These are phyloP conservation scores for Papilio dardanus DNA, from an alignment of 1,140 invertebrate genomes.

Conservation along the genomic window DNA sequence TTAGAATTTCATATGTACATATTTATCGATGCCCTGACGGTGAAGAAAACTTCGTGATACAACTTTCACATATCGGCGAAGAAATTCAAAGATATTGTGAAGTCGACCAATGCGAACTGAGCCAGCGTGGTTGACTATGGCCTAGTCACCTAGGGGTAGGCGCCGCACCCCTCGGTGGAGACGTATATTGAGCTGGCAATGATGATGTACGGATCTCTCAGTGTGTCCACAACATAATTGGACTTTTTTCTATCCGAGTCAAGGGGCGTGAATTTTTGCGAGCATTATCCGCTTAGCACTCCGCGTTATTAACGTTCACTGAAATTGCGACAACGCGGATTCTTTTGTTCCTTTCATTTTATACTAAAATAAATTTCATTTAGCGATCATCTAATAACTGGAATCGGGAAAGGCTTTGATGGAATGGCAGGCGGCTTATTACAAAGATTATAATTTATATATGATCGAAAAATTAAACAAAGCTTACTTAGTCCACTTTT, in stretches of 20 bases:
- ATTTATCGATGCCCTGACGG: too few species aligned
- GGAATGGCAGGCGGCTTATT: neutral
- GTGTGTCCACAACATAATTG: constrained; percentile 49
- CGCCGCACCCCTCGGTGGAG: too few species aligned
- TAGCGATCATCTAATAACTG: neutral
- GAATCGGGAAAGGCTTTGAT: neutral
- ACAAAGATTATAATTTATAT: neutral
- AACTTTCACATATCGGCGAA: too few species aligned
- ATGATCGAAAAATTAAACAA: neutral
- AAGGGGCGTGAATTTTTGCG: constrained; percentile 71
- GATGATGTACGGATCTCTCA: constrained; percentile 38
- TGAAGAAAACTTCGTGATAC: too few species aligned
- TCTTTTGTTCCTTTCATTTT: constrained; percentile 17
- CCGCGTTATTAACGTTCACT: constrained; percentile 70
- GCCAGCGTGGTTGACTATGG: too few species aligned
- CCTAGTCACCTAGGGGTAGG: too few species aligned
- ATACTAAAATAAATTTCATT: constrained; percentile 13
- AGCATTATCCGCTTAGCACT: constrained; percentile 77
- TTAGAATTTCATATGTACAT: too few species aligned
- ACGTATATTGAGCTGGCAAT: too few species aligned
- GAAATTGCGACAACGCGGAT: constrained; percentile 45
- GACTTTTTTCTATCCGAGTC: constrained; percentile 70
- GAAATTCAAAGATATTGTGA: too few species aligned
- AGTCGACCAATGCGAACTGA: too few species aligned
- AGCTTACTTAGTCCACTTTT: neutral